phyloP scores from a whole-genome alignment of 2,113 vertebrate species.

The Aegotheles bennettii region DNA sequence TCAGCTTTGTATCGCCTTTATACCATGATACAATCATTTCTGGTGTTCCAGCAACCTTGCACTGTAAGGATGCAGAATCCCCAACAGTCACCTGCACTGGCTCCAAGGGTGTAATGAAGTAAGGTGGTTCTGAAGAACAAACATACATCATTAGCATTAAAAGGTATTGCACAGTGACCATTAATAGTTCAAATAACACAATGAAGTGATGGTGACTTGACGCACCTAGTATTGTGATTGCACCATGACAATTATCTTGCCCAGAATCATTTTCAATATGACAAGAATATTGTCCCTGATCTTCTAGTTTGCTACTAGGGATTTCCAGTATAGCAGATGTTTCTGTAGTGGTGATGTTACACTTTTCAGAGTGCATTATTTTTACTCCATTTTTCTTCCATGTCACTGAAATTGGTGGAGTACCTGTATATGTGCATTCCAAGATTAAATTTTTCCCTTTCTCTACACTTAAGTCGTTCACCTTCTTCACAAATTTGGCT shows the following conservation, averaged over 20 bases:
- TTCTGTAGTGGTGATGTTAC: constrained; percentile 90
- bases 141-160: constrained; percentile 31
- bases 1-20: constrained; percentile 91
- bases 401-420: constrained; percentile 86
- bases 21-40: constrained; percentile 98
- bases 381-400: constrained; percentile 90
- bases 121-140: constrained; percentile 86
- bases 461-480: constrained; percentile 84
- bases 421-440: constrained; percentile 86
- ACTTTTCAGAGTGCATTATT: constrained; percentile 85
- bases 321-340: constrained; percentile 93
- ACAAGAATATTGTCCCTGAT: constrained; percentile 87
- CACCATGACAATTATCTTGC: constrained; percentile 82
- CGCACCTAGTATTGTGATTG: constrained; percentile 89
- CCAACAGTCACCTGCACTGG: constrained; percentile 87
- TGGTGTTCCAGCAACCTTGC: constrained; percentile 91
- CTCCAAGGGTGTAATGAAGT: constrained; percentile 86
- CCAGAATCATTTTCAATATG: constrained; percentile 92
- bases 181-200: not conserved
- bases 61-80: constrained; percentile 88
- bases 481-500: constrained; percentile 89
- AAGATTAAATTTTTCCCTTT: constrained; percentile 86
- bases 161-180: not conserved
- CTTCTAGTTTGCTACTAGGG: constrained; percentile 82
- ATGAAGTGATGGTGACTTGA: constrained; percentile 12